Evolutionary conservation across 2,888 invertebrate species (phyloP).

Genomic region (Nesidiocoris tenuis): DNA sequence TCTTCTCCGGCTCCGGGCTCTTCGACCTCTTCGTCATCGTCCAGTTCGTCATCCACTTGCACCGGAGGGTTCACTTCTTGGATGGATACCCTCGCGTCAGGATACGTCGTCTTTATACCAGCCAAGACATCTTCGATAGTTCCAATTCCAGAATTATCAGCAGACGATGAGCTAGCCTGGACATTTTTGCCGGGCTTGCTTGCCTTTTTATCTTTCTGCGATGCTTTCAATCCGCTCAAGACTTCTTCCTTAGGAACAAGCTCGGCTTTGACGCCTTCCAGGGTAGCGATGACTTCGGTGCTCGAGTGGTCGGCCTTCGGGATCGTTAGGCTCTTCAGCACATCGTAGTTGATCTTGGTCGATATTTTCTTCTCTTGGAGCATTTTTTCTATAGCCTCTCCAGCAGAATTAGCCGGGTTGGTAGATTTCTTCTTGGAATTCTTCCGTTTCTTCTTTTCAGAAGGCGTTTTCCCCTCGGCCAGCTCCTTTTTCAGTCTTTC

Average conservation of each 20-base stretch:
- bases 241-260: constrained; percentile 46
- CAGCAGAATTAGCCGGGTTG: constrained; percentile 54
- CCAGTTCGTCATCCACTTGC: constrained; percentile 51
- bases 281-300: constrained; percentile 4
- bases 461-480: constrained; percentile 78
- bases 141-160: not conserved
- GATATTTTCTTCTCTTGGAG: constrained; percentile 94
- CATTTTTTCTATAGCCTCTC: constrained; percentile 95
- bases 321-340: constrained; percentile 75
- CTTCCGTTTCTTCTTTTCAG: constrained; percentile 71
- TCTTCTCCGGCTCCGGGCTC: constrained; percentile 48
- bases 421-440: constrained; percentile 51
- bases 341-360: constrained; percentile 96
- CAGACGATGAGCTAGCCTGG: not conserved
- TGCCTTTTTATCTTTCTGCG: not conserved
- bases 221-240: constrained; percentile 26
- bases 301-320: constrained; percentile 35
- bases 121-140: not conserved
- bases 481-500: constrained; percentile 75
- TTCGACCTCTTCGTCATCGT: constrained; percentile 54
- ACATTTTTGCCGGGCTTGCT: not conserved
- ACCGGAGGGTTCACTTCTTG: constrained; percentile 15
- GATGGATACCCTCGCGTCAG: not conserved
- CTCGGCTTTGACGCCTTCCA: constrained; percentile 44
- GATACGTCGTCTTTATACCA: not conserved